Evolutionary conservation across 2,113 vertebrate genomes (phyloP), one percentile per base, ranked within the genome.

Genomic region (Vireo altiloquus): DNA sequence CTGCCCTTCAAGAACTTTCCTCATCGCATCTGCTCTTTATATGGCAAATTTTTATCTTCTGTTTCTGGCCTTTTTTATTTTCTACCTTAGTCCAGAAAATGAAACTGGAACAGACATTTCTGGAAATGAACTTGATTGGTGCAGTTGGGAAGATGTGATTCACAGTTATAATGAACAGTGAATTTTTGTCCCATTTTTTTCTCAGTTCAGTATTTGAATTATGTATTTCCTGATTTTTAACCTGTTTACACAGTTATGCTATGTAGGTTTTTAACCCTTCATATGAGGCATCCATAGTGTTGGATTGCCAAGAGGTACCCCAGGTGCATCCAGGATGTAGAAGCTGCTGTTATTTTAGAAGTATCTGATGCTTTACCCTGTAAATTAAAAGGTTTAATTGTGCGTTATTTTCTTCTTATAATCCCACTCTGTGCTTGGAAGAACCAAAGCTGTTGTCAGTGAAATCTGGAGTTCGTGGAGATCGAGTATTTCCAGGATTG

Each of bases 41-140:
- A 91, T 83, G 87, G 86, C 59, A 86, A 93, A 94, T 89, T 82
- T 93, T 90, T 92, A 82, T 94, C 61, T 87, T 96, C 93, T 83
- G 31, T 87, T 87, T 87, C 87, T 80, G 71, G n/a, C 40, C 69
- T 60, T 86, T 64, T 71, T 52, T 63, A 46, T 69, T 64, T 60
- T 66, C 66, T 61, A 33, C 69, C 94, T 91, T 94, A 95, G 95
- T 96, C 95, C 95, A 93, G 96, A 97, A 98, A 98, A 97, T 95
- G 96, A 98, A 98, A 98, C 96, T 94, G 94, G 94, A 97, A 94
- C 84, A 97, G 92, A 92, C 96, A 95, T 97, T 97, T 94, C 95
- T 97, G 95, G 94, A 97, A 97, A 97, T 95, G 75, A 95, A 96
- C 88, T 96, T 93, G 95, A 95, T 96, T 96, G 89, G 92, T 92